These are phyloP conservation scores for Sebastes iracundus DNA, from an alignment of 2,797 vertebrate genomes.

Conservation along the genomic window DNA sequence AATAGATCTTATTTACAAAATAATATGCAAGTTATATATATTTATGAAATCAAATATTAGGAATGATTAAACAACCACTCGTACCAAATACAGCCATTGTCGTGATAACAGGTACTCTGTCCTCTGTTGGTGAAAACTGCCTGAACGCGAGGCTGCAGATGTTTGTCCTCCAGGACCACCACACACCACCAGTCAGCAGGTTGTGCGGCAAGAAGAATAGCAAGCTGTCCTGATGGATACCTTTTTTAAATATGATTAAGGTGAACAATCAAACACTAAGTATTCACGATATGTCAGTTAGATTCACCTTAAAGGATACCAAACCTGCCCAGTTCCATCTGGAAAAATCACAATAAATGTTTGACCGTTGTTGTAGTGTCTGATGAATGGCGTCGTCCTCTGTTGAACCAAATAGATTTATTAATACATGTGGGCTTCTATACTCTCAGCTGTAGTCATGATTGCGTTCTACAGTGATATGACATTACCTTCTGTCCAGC, in stretches of 20 bases:
- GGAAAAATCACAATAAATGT: slow-evolving; percentile 16
- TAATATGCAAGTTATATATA: neutral
- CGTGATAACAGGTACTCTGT: slow-evolving; percentile 64
- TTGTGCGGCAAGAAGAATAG: slow-evolving; percentile 60
- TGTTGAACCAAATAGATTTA: neutral
- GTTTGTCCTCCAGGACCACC: slow-evolving; percentile 69
- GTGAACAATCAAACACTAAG: neutral
- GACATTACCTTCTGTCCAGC: slow-evolving; percentile 18
- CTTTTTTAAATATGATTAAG: slow-evolving; percentile 28
- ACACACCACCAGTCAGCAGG: slow-evolving; percentile 54
- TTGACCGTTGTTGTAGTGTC: slow-evolving; percentile 12
- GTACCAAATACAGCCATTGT: slow-evolving; percentile 36
- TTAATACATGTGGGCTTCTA: neutral
- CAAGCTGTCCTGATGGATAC: slow-evolving; percentile 36
- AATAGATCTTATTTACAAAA: neutral
- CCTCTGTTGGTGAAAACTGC: slow-evolving; percentile 66
- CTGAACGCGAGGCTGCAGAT: slow-evolving; percentile 20
- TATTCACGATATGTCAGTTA: neutral
- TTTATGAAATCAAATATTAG: neutral
- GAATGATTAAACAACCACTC: neutral
- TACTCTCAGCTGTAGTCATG: neutral
- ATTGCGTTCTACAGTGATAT: neutral
- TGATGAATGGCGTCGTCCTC: neutral
- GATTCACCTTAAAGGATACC: slow-evolving; percentile 22
- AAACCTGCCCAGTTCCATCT: slow-evolving; percentile 23